Conservation (phyloP, 2,888 invertebrate species). For the Perizoma affinitatum region DNA sequence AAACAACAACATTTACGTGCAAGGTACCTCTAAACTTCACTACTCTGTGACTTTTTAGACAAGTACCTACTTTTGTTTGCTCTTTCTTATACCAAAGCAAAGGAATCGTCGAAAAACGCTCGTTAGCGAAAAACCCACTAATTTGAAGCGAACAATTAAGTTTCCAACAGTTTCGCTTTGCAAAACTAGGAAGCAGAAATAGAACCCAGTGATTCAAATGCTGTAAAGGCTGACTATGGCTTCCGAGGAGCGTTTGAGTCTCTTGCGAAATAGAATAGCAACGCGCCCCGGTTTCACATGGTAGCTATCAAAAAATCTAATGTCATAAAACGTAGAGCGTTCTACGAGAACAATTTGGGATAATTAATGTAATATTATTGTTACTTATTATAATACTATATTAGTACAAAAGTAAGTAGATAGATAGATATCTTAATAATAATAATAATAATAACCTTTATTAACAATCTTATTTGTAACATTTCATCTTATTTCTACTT, state of each 20-base stretch:
- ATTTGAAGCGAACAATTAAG: constrained; percentile 50
- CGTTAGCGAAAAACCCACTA: constrained; percentile 51
- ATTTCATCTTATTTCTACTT: too few relatives aligned
- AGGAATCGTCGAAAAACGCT: constrained; percentile 50
- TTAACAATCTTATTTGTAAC: too few relatives aligned
- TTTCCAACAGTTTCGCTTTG: constrained; percentile 34
- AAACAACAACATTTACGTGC: too few relatives aligned
- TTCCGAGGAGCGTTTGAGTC: constrained; percentile 12
- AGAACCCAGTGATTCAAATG: constrained; percentile 36
- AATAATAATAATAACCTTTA: too few relatives aligned
- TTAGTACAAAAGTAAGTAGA: too few relatives aligned
- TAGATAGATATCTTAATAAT: too few relatives aligned
- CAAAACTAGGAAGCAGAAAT: constrained; percentile 34
- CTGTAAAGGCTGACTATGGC: constrained; percentile 32
- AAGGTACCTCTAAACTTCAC: constrained; percentile 3
- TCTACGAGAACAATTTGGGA: too few relatives aligned
- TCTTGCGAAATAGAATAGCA: constrained; percentile 2
- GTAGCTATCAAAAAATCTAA: not conserved
- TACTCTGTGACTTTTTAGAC: not conserved
- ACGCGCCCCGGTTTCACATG: constrained; percentile 6
- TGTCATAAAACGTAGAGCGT: too few relatives aligned
- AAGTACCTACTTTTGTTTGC: constrained; percentile 18
- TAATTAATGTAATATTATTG: too few relatives aligned
- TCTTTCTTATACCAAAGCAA: constrained; percentile 29
- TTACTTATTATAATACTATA: too few relatives aligned